Percentiles rank a stretch among this genome's conserved stretches.
phyloP scores from a whole-genome alignment of 2,888 invertebrate species.

The Poecilus cupreus region DNA sequence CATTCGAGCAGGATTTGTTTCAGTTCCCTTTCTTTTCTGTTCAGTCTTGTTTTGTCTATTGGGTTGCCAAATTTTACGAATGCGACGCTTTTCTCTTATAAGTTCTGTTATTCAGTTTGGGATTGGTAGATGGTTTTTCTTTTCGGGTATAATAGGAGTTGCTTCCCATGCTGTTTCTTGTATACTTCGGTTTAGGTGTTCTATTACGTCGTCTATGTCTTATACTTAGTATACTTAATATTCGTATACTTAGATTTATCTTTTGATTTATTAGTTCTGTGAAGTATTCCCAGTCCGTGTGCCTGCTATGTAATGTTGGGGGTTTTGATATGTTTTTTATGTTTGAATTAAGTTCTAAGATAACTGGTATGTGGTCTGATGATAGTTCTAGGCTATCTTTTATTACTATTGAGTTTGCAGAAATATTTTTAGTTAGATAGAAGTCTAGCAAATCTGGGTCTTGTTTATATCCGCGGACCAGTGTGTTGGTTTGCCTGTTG shows the following conservation, averaged over 20 bases:
- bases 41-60: too few relatives aligned
- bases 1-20: too few relatives aligned
- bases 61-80: not conserved
- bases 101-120: not conserved
- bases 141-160: not conserved
- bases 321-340: constrained; percentile 43
- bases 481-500: constrained; percentile 57
- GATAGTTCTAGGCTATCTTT: not conserved
- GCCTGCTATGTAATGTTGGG: not conserved
- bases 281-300: not conserved
- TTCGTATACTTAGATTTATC: not conserved
- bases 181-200: not conserved
- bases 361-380: too few relatives aligned
- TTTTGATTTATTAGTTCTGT: not conserved
- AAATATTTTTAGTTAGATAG: not conserved
- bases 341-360: constrained; percentile 55
- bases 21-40: too few relatives aligned
- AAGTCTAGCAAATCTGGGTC: constrained; percentile 1
- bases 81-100: not conserved
- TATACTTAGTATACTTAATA: not conserved
- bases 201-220: not conserved
- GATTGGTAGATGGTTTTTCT: not conserved
- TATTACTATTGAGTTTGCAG: not conserved
- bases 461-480: constrained; percentile 46
- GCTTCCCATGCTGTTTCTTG: constrained; percentile 1